Conservation (phyloP, 1,140 invertebrate genomes). For the Potamilus streckersoni region DNA sequence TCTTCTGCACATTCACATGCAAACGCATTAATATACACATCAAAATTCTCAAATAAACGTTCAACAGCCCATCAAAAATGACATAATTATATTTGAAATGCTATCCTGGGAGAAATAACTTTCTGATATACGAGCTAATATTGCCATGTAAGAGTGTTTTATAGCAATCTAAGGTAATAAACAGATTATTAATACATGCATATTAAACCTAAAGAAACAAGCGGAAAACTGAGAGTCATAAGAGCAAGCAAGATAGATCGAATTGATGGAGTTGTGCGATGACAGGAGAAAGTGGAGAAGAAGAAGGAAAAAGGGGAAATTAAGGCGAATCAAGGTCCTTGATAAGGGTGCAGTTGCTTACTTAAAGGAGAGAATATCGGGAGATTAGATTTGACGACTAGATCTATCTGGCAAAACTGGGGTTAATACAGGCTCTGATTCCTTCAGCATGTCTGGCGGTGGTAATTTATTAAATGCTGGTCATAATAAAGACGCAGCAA, state of each 20-base stretch:
- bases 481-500: too few species aligned
- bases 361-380: background rate
- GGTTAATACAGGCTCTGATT: background rate
- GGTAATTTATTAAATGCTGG: background rate
- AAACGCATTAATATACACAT: background rate
- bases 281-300: background rate
- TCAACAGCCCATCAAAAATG: background rate
- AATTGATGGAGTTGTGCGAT: background rate
- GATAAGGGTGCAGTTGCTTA: too few species aligned
- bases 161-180: background rate
- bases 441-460: background rate
- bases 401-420: background rate
- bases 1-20: background rate
- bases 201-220: too few species aligned
- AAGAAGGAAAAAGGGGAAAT: too few species aligned
- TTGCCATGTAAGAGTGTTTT: background rate
- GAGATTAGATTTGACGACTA: too few species aligned
- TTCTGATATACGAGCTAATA: constrained; percentile 4
- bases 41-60: too few species aligned
- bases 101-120: background rate
- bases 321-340: too few species aligned
- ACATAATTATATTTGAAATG: too few species aligned
- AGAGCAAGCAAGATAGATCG: constrained; percentile 2
- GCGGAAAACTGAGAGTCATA: too few species aligned
- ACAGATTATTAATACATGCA: too few species aligned